These are phyloP conservation scores for Zaprionus bogoriensis DNA, from an alignment of 2,888 invertebrate species.

Conservation along the genomic window DNA sequence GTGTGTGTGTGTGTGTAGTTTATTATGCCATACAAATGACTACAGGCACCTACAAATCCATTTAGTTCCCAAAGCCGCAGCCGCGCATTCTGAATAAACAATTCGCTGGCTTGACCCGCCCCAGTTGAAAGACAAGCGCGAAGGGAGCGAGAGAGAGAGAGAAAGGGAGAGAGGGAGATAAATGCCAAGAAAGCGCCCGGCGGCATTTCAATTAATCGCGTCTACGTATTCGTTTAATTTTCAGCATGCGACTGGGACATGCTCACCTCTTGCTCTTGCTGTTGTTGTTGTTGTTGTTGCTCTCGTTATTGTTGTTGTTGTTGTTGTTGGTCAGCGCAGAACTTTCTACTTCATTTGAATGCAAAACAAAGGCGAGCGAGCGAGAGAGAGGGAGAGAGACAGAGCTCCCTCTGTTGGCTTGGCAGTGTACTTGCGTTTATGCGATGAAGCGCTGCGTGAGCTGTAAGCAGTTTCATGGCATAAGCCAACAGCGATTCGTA, in stretches of 20 bases:
- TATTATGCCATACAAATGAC: conserved; percentile 13
- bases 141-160: background rate
- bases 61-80: conserved; percentile 21
- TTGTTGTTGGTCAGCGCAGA: conserved; percentile 33
- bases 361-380: conserved; percentile 40
- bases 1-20: background rate
- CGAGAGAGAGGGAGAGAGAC: background rate
- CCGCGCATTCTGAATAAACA: conserved; percentile 50
- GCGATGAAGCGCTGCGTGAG: background rate
- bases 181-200: conserved; percentile 45
- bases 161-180: background rate
- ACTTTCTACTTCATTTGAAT: conserved; percentile 76
- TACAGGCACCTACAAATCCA: conserved; percentile 25
- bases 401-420: background rate
- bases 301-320: too few species aligned
- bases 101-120: conserved; percentile 24
- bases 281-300: too few species aligned
- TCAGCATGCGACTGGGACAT: conserved; percentile 11
- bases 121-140: conserved; percentile 8
- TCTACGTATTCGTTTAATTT: conserved; percentile 23
- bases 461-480: background rate
- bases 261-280: conserved; percentile 24
- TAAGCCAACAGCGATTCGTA: too few species aligned
- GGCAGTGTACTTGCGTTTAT: background rate
- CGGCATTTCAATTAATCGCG: conserved; percentile 61